Evolutionary conservation across 2,888 invertebrate genomes (phyloP).

Genomic region (Hetaerina titia): DNA sequence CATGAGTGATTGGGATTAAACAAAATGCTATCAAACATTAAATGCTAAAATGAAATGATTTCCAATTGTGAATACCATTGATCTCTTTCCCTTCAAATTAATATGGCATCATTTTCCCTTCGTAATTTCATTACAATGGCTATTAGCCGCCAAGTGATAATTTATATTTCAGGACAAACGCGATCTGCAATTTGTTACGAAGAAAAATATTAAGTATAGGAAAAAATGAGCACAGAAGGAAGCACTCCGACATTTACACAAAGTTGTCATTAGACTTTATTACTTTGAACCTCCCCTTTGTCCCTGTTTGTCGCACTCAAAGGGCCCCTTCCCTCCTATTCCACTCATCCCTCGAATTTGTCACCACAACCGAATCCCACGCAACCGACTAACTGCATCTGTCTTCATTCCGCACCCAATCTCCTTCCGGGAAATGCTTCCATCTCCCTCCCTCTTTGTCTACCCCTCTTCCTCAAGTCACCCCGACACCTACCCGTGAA

Average conservation of each 20-base stretch:
- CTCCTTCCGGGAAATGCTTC: not conserved
- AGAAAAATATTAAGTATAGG: not conserved
- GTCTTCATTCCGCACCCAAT: not conserved
- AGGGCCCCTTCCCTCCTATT: not conserved
- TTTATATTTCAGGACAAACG: no score
- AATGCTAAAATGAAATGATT: no score
- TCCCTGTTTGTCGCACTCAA: not conserved
- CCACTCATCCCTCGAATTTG: not conserved
- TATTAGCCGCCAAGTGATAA: no score
- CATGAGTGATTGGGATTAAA: no score
- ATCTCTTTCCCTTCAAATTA: no score
- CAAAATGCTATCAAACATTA: no score
- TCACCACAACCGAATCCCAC: not conserved
- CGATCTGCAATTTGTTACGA: not conserved
- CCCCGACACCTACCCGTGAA: not conserved
- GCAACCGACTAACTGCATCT: conserved; percentile 24
- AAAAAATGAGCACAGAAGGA: not conserved
- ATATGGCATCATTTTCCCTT: no score
- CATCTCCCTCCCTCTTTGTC: not conserved
- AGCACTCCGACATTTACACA: not conserved
- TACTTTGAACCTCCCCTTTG: not conserved
- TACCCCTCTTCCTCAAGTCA: not conserved
- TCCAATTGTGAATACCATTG: no score
- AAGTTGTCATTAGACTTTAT: not conserved
- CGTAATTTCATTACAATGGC: no score